Evolutionary conservation across 1,140 invertebrate species (phyloP).

Genomic region (Atopsyche davidsoni): DNA sequence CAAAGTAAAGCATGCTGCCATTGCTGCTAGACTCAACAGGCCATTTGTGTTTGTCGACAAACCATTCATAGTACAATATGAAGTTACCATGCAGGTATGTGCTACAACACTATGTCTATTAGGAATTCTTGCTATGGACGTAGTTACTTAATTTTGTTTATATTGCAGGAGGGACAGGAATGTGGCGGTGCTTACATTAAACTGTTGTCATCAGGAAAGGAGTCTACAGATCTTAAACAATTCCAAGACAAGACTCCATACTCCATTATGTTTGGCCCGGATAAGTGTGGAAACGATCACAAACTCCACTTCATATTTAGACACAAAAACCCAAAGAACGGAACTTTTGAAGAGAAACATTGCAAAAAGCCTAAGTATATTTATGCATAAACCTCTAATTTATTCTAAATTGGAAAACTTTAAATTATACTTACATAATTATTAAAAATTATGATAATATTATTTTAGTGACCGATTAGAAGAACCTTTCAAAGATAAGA

Average conservation of each 20-base stretch:
- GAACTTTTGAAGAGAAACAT: constrained; percentile 83
- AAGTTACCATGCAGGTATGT: constrained; percentile 63
- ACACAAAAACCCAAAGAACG: constrained; percentile 91
- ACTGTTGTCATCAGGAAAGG: constrained; percentile 65
- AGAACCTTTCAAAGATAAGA: constrained; percentile 89
- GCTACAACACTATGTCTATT: background rate
- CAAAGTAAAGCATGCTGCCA: constrained; percentile 94
- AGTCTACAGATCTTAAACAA: constrained; percentile 66
- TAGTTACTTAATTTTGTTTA: constrained; percentile 15
- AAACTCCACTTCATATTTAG: constrained; percentile 98
- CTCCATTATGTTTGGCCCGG: constrained; percentile 98
- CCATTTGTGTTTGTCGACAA: constrained; percentile 83
- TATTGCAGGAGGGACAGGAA: constrained; percentile 89
- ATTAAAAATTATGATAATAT: background rate
- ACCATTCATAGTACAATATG: constrained; percentile 92
- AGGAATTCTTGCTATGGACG: background rate
- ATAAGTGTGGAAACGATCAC: constrained; percentile 95
- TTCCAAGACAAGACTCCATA: constrained; percentile 97
- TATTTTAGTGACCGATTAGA: constrained; percentile 64
- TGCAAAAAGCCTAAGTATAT: constrained; percentile 79
- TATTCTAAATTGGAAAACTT: too few species aligned
- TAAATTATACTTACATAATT: constrained; percentile 15
- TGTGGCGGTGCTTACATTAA: constrained; percentile 98
- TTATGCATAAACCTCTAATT: too few species aligned
- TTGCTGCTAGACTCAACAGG: constrained; percentile 72